These are phyloP conservation scores for Leptodactylus fallax DNA, from an alignment of 2,797 vertebrate genomes.

Conservation along the genomic window DNA sequence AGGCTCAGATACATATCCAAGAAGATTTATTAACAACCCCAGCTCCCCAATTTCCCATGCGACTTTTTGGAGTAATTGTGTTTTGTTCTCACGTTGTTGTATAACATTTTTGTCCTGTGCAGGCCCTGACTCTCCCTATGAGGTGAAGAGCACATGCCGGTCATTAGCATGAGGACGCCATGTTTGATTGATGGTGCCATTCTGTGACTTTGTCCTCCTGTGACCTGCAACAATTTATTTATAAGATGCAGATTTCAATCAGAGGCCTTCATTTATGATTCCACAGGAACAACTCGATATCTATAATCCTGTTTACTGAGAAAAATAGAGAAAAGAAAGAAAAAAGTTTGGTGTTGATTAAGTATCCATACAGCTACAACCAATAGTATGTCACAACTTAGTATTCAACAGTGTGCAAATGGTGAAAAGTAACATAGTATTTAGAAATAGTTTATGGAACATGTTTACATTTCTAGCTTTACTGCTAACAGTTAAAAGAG, in stretches of 20 bases:
- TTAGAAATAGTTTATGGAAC: too few species aligned
- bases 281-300: background rate
- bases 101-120: background rate
- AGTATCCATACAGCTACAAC: background rate
- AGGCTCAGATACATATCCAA: background rate
- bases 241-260: constrained; percentile 23
- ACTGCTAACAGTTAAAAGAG: too few species aligned
- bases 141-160: background rate
- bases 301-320: background rate
- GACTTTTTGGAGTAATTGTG: constrained; percentile 37
- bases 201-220: constrained; percentile 10
- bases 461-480: too few species aligned
- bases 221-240: background rate
- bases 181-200: constrained; percentile 16
- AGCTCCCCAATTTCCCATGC: constrained; percentile 33
- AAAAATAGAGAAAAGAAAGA: too few species aligned
- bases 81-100: constrained; percentile 32
- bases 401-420: background rate
- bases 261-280: background rate
- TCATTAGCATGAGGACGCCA: background rate
- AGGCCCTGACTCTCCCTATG: background rate
- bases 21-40: background rate
- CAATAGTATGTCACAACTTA: too few species aligned
- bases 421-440: background rate
- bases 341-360: background rate